Evolutionary conservation across 2,888 invertebrate genomes (phyloP), one percentile per base, ranked within the genome.

Genomic region (Apamea monoglypha): DNA sequence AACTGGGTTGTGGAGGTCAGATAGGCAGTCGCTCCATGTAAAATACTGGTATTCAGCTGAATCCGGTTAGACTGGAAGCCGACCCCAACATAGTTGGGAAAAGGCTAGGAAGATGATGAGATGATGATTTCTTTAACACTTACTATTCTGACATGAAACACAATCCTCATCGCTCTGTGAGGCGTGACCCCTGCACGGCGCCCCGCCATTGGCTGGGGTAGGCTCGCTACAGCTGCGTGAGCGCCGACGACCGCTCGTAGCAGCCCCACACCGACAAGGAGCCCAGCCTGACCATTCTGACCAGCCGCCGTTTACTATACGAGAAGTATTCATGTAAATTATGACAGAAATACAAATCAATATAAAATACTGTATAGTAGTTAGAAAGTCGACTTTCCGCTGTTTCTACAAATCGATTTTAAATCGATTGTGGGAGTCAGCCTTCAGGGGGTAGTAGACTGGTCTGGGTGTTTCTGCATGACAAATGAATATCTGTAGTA

Each of bases 271-370:
- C 74, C 98, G 97, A 94, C 99, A 99, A 70, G 98, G 98, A 50
- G 98, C 97, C 99, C 99, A 99, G 5, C 98, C 96, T 8, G 98
- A 98, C 99, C 99, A 99, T 70, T 98, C 97, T 44, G 99, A 98
- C 99, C 99, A 99, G 79, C 98, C 99, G 29, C 99, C 99, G 94
- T 99, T 99, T 69, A 99, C 99, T 99, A 59, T 0, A 63, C 2
- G 1, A 40, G 36, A 53, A 74, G 32, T 29, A 8, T 44, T 32
- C 0, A 32, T 18, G 2, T 40, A 14, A 64, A 53, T 64, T 25
- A 36, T 25, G 14, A 36, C 25, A 25, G 18, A 25, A 63, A n/a
- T n/a, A 50, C 6, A 61, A 53, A 61, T 50, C 12, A 53, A 12
- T n/a, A 21, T 32, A 5, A 76, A 44, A 1, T 44, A 18, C 18